Evolutionary conservation across 2,888 invertebrate genomes (phyloP).

Genomic region (Agrilus mali): DNA sequence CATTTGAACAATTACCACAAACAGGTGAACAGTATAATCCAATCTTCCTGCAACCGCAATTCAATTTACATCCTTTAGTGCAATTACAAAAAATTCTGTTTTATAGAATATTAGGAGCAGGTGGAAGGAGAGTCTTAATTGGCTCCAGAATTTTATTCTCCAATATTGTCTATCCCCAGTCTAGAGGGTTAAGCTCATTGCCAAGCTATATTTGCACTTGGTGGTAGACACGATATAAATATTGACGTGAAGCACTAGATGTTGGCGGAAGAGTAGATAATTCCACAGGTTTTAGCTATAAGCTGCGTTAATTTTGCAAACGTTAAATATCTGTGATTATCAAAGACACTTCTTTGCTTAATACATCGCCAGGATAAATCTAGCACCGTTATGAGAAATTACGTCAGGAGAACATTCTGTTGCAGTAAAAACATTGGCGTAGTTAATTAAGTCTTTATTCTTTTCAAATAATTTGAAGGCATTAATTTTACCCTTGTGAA

Average conservation of each 20-base stretch:
- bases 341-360: no score
- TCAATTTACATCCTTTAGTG: slow-evolving; percentile 16
- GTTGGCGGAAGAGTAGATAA: slow-evolving; percentile 17
- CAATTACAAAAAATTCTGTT: slow-evolving; percentile 19
- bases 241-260: slow-evolving; percentile 16
- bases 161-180: slow-evolving; percentile 19
- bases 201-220: slow-evolving; percentile 19
- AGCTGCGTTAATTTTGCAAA: slow-evolving; percentile 2
- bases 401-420: no score
- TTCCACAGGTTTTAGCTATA: slow-evolving; percentile 14
- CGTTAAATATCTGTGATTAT: no score
- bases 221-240: slow-evolving; percentile 17
- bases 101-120: slow-evolving; percentile 16
- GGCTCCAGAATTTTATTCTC: slow-evolving; percentile 12
- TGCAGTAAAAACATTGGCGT: no score
- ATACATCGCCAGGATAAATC: no score
- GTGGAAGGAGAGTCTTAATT: slow-evolving; percentile 8
- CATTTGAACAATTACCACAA: slow-evolving; percentile 15
- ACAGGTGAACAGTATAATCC: slow-evolving; percentile 17
- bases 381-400: no score
- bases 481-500: no score
- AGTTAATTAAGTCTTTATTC: no score
- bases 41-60: slow-evolving; percentile 19
- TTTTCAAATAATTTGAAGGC: no score
- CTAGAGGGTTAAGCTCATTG: slow-evolving; percentile 13